phyloP scores from a whole-genome alignment of 1,140 invertebrate genomes.

The Drosophila ogumai region DNA sequence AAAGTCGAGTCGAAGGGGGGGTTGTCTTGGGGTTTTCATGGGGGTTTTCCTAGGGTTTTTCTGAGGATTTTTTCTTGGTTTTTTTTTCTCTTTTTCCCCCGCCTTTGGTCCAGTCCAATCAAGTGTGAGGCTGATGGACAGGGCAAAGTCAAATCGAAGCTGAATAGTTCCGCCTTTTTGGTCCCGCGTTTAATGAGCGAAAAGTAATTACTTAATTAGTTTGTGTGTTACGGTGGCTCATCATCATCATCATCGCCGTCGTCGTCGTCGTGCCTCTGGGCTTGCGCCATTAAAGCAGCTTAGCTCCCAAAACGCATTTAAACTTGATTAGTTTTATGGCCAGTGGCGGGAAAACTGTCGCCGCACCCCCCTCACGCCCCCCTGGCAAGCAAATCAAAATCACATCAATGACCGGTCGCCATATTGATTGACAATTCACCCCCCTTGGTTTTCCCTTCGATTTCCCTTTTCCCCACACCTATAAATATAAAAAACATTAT shows the following conservation, averaged over 20 bases:
- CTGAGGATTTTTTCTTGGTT: neutral
- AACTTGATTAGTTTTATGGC: conserved; percentile 81
- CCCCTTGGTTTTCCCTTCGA: conserved; percentile 2
- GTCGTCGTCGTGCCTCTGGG: conserved; percentile 2
- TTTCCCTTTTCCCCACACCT: neutral
- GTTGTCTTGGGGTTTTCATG: neutral
- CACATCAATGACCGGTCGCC: conserved; percentile 67
- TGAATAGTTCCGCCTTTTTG: conserved; percentile 58
- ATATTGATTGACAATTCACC: conserved; percentile 66
- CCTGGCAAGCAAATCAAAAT: conserved; percentile 66
- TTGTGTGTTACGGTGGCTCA: conserved; percentile 32
- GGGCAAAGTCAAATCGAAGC: conserved; percentile 67
- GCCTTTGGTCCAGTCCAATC: conserved; percentile 11
- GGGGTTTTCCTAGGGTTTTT: neutral
- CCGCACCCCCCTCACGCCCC: neutral
- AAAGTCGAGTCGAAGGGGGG: conserved; percentile 30
- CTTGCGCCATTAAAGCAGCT: conserved; percentile 67
- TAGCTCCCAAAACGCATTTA: conserved; percentile 72
- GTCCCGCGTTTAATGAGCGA: conserved; percentile 72
- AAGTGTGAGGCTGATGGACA: conserved; percentile 72
- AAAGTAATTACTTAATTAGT: conserved; percentile 83
- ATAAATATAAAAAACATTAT: conserved; percentile 44
- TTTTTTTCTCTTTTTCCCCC: neutral
- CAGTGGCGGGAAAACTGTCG: conserved; percentile 26
- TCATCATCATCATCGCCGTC: neutral